These are phyloP conservation scores for Sebastes diploproa DNA, from an alignment of 2,797 vertebrate species.

Conservation along the genomic window DNA sequence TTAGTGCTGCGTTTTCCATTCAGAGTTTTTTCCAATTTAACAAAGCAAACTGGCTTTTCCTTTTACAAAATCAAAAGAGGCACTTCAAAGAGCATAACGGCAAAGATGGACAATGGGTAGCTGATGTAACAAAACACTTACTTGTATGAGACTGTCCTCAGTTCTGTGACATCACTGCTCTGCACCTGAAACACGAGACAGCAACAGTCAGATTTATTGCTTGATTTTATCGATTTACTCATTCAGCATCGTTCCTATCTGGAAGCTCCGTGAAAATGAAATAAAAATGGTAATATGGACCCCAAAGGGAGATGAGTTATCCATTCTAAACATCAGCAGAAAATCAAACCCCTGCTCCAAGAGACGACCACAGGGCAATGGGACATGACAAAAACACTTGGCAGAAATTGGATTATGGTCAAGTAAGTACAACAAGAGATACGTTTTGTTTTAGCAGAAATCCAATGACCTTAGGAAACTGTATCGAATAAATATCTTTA, in stretches of 20 bases:
- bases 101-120: constrained; percentile 25
- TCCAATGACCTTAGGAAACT: constrained; percentile 9
- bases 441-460: constrained; percentile 14
- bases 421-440: constrained; percentile 7
- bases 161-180: constrained; percentile 81
- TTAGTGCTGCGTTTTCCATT: constrained; percentile 52
- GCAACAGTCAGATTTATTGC: constrained; percentile 61
- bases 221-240: constrained; percentile 60
- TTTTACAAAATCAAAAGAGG: constrained; percentile 25
- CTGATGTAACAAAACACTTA: constrained; percentile 75
- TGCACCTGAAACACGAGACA: constrained; percentile 83
- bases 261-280: constrained; percentile 61
- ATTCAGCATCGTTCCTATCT: constrained; percentile 47
- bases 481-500: neutral
- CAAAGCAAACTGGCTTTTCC: constrained; percentile 41
- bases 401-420: constrained; percentile 37
- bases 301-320: constrained; percentile 43
- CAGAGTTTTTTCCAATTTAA: constrained; percentile 52
- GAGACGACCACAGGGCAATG: constrained; percentile 36
- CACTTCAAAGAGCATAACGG: constrained; percentile 35
- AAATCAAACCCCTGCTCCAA: constrained; percentile 37
- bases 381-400: constrained; percentile 31
- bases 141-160: constrained; percentile 79
- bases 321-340: constrained; percentile 55
- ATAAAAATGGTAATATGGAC: constrained; percentile 64